phyloP scores from a whole-genome alignment of 2,888 invertebrate species.

The Drosophila bunnanda region DNA sequence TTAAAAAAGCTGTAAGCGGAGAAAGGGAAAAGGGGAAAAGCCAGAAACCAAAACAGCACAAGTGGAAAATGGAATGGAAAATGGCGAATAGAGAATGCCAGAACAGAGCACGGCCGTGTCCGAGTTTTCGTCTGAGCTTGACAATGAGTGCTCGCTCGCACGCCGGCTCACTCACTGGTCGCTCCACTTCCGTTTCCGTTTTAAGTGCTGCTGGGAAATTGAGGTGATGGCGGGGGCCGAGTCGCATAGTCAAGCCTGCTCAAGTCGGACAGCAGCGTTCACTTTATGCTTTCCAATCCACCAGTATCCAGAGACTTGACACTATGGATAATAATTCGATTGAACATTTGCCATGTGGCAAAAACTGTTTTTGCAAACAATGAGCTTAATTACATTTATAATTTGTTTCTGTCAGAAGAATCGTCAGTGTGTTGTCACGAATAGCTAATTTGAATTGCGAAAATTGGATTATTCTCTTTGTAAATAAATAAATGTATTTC shows the following conservation, averaged over 20 bases:
- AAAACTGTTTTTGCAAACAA: conserved; percentile 27
- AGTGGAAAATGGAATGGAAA: conserved; percentile 37
- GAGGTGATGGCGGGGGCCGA: conserved; percentile 32
- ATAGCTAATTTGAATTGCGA: conserved; percentile 13
- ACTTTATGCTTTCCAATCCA: not conserved
- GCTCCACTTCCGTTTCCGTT: conserved; percentile 71
- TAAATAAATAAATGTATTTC: conserved; percentile 11
- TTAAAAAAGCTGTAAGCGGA: conserved; percentile 25
- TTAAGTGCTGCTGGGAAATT: conserved; percentile 64
- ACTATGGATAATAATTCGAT: conserved; percentile 12
- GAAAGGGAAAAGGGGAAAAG: conserved; percentile 3
- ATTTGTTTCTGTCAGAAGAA: conserved; percentile 7
- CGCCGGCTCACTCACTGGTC: conserved; percentile 12
- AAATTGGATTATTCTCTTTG: conserved; percentile 23
- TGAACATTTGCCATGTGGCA: conserved; percentile 2
- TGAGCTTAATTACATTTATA: conserved; percentile 27
- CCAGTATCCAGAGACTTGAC: not conserved
- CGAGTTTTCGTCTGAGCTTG: conserved; percentile 66
- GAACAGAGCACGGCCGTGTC: conserved; percentile 61
- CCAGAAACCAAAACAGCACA: conserved; percentile 42
- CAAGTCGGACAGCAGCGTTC: not conserved
- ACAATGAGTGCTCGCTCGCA: conserved; percentile 66
- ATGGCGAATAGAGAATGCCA: conserved; percentile 36
- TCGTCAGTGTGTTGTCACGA: not conserved
- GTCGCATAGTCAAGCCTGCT: conserved; percentile 15